Conservation (phyloP, 1,140 invertebrate genomes). For the Solenopsis fugax region DNA sequence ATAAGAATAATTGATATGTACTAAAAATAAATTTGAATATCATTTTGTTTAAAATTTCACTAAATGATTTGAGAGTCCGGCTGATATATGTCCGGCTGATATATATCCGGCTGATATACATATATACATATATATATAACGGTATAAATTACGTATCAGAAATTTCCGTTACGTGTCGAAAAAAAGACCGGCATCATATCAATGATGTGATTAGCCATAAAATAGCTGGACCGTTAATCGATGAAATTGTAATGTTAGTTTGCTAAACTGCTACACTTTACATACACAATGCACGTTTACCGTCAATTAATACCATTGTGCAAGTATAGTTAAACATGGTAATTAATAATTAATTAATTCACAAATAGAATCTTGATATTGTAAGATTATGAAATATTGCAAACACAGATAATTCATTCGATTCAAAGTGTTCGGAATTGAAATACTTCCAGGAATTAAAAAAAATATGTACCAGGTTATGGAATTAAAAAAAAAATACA, state of each 20-base stretch:
- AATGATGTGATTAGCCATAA: conserved; percentile 15
- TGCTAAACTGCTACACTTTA: conserved; percentile 57
- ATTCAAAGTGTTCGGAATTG: background rate
- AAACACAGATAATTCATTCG: background rate
- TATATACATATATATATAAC: background rate
- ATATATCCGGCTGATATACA: too few species aligned
- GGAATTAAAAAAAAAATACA: background rate
- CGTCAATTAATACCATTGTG: background rate
- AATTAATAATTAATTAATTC: background rate
- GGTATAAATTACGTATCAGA: conserved; percentile 2
- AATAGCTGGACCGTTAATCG: conserved; percentile 67
- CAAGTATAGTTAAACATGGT: background rate
- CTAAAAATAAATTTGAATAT: conserved; percentile 14
- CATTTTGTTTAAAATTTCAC: background rate
- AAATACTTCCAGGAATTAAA: background rate
- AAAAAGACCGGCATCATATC: conserved; percentile 1
- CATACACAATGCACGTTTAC: background rate
- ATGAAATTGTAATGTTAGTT: conserved; percentile 58
- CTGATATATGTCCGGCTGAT: background rate
- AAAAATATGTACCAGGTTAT: background rate
- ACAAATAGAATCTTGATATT: background rate
- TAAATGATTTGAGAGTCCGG: background rate
- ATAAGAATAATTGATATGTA: conserved; percentile 33
- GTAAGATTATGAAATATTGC: background rate
- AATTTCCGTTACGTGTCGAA: conserved; percentile 21